These are phyloP conservation scores for Drosophila mojavensis DNA, from an alignment of 1,140 invertebrate species.

Conservation along the genomic window DNA sequence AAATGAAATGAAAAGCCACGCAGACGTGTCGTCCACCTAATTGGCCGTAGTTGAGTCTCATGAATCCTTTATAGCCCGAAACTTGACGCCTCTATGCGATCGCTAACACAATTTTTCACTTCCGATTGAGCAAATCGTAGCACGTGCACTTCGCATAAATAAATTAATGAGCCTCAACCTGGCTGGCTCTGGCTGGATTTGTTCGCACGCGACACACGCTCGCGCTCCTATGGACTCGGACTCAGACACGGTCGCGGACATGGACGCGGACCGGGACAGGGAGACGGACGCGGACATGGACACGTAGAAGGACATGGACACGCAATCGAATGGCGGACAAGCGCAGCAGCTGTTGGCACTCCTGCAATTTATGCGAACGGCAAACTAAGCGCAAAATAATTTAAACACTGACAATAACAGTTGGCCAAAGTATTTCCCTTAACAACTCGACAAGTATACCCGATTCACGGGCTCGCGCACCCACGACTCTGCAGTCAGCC, in stretches of 20 bases:
- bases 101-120: slow-evolving; percentile 77
- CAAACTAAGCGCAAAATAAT: slow-evolving; percentile 80
- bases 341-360: slow-evolving; percentile 37
- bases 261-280: slow-evolving; percentile 5
- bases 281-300: slow-evolving; percentile 29
- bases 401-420: slow-evolving; percentile 82
- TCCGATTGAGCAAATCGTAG: slow-evolving; percentile 69
- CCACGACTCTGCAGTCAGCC: neutral
- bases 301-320: slow-evolving; percentile 34
- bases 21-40: slow-evolving; percentile 18
- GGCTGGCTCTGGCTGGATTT: slow-evolving; percentile 26
- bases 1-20: slow-evolving; percentile 48
- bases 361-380: slow-evolving; percentile 72
- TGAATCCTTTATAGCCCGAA: slow-evolving; percentile 59
- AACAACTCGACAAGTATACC: slow-evolving; percentile 53
- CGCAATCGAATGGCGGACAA: slow-evolving; percentile 32
- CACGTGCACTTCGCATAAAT: slow-evolving; percentile 82
- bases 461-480: neutral
- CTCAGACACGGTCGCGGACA: slow-evolving; percentile 33
- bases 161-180: slow-evolving; percentile 73
- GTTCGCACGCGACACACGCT: slow-evolving; percentile 37
- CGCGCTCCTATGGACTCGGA: slow-evolving; percentile 14
- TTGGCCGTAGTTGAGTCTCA: slow-evolving; percentile 58
- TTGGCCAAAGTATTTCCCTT: slow-evolving; percentile 70
- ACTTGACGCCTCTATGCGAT: slow-evolving; percentile 39